Base-by-base conservation (phyloP, 1,140 invertebrate species). In the Bradysia coprophila region DNA sequence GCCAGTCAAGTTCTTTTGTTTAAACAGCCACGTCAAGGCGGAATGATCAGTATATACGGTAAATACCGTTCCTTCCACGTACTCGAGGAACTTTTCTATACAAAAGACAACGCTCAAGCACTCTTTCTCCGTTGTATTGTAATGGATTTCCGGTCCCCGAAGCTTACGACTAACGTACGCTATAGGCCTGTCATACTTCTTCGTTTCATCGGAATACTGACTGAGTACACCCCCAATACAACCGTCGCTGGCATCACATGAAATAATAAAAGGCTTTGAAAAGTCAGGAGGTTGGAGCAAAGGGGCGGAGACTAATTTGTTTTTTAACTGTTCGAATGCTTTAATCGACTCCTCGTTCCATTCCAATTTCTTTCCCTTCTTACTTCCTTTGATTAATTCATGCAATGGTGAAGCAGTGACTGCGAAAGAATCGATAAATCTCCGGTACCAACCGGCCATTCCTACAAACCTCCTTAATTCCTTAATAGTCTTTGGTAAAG, bases 11-110 rank as follows among this genome's bases (percentile, higher is more conserved):
- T 66, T 57, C 45, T 57, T 62, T 2, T 65, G 48, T 2, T 52
- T 52, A 19, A 53, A 46, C 4, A 72, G 48, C 59, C 62, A 72
- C 21, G 47, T 45, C 4, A 71, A 48, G 10, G 59, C 53, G 28
- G 52, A 48, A 43, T 68, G 64, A 44, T 72, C 66, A 0, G 67
- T 69, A n/a, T 62, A 46, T 0, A 68, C 54, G 1, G 34, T 59
- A 42, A 73, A 67, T 11, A 57, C 43, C 9, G 43, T 51, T 3
- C 56, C 57, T 41, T 61, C 54, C 2, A 71, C 38, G 51, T 61
- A 71, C 19, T 46, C 45, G n/a, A 51, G 33, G 43, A 63, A 63
- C 36, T 64, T 55, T 41, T 64, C 48, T 2, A 70, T 49, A 3
- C 53, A 56, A 46, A 51, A 55, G 6, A 71, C 33, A 10, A 68